A percentile compares a stretch with the other conserved stretches of the same genome.
Conservation (phyloP, 1,140 invertebrate species). For the Trichonephila clavata region DNA sequence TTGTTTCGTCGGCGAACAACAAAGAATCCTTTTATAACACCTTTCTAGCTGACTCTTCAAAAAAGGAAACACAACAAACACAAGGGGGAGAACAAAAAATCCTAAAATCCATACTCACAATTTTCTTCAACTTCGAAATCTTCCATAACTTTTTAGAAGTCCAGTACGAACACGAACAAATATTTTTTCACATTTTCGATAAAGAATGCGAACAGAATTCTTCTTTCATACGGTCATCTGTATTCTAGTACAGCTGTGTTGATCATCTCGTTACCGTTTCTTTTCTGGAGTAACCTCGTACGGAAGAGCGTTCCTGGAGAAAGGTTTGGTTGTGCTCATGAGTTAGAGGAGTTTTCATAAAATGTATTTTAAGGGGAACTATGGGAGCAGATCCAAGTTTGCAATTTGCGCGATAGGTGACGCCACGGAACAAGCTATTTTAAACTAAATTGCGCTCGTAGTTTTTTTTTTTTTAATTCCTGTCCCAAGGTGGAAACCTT, state of each 20-base stretch:
- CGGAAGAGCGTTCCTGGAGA: neutral
- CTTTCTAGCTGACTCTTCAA: constrained; percentile 25
- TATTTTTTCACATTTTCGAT: neutral
- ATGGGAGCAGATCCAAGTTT: neutral
- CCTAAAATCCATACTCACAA: constrained; percentile 36
- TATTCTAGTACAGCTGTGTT: constrained; percentile 12
- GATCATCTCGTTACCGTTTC: constrained; percentile 14
- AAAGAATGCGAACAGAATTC: neutral
- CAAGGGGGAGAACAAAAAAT: no score
- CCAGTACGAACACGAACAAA: neutral
- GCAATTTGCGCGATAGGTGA: neutral
- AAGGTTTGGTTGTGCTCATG: neutral
- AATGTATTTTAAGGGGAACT: constrained; percentile 5
- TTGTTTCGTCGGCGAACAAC: neutral
- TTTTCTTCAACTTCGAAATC: constrained; percentile 20
- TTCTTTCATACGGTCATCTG: neutral
- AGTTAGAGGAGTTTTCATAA: neutral
- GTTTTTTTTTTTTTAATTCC: neutral
- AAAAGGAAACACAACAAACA: neutral
- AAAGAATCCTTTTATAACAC: neutral
- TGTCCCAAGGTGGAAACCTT: neutral
- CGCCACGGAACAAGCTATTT: neutral
- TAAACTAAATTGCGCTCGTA: neutral
- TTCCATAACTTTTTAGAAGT: neutral
- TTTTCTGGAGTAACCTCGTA: constrained; percentile 37